These are phyloP conservation scores for Sebastes trivittatus DNA, from an alignment of 2,797 vertebrate species.

Conservation along the genomic window DNA sequence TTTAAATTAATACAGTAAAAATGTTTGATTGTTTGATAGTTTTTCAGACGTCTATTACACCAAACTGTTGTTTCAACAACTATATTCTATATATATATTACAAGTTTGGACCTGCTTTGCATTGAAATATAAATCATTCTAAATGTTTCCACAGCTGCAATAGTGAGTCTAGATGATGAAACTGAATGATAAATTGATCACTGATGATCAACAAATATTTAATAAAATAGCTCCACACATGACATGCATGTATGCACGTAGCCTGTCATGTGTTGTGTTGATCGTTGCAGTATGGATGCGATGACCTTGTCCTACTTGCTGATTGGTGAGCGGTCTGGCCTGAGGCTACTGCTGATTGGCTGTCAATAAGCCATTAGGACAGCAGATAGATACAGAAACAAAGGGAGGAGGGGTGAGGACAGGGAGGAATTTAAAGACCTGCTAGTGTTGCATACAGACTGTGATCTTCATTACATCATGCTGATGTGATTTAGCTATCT, in stretches of 20 bases:
- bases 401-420: neutral
- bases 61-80: neutral
- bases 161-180: neutral
- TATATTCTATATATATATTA: neutral
- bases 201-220: neutral
- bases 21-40: no score
- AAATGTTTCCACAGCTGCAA: neutral
- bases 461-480: no score
- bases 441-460: neutral
- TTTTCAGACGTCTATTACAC: no score
- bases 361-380: constrained; percentile 85
- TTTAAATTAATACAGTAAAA: no score
- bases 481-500: neutral
- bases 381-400: constrained; percentile 37
- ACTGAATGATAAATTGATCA: neutral
- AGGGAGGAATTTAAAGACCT: neutral
- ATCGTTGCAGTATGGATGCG: constrained; percentile 12
- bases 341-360: constrained; percentile 77
- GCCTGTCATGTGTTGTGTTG: neutral
- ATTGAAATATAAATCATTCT: neutral
- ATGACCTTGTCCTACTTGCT: constrained; percentile 89
- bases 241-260: neutral
- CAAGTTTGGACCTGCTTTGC: neutral
- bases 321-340: constrained; percentile 74
- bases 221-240: neutral